Base-by-base conservation (phyloP, 2,113 vertebrate genomes). In the Panurus biarmicus region DNA sequence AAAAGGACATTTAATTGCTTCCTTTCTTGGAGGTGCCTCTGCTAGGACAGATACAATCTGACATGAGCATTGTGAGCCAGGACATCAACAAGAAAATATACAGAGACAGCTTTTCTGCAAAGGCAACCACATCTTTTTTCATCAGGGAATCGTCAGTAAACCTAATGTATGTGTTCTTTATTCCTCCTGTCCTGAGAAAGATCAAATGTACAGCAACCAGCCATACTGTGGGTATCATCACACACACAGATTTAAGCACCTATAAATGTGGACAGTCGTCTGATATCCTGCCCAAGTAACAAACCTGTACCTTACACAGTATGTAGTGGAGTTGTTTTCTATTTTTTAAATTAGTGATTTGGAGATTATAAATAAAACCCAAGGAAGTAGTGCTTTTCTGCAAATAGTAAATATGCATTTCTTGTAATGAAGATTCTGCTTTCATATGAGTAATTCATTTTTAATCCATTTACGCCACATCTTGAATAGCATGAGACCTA, bases 21-120 rank as follows among this genome's bases (percentile, higher is more conserved):
- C 29, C 58, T 93, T 92, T 92, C 87, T 89, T 91, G 74, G 92
- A 95, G 91, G 85, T 96, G 69, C 75, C 93, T 66, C 70, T 83
- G 92, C 50, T 85, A 26, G 31, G 13, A 85, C 57, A 85, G 94
- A 96, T 87, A 35, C 33, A 94, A 80, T 69, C 89, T 97, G 95
- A 97, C 93, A 23, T 23, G 77, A 95, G 85, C 80, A 90, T 28
- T 97, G 88, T 61, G 96, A 96, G 97, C 94, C 93, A 96, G 72
- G 69, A 60, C 67, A 87, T 96, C 94, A 94, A 38, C 87, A 35
- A 89, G 93, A 94, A 97, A 97, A 97, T 93, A n/a, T 9, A 90
- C 84, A 76, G 79, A 66, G 95, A 93, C 89, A 97, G 83, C 23
- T 95, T 90, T 93, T 87, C 91, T 95, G 90, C 92, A 97, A 90